phyloP scores from a whole-genome alignment of 1,140 invertebrate genomes.

The Cydia amplana region DNA sequence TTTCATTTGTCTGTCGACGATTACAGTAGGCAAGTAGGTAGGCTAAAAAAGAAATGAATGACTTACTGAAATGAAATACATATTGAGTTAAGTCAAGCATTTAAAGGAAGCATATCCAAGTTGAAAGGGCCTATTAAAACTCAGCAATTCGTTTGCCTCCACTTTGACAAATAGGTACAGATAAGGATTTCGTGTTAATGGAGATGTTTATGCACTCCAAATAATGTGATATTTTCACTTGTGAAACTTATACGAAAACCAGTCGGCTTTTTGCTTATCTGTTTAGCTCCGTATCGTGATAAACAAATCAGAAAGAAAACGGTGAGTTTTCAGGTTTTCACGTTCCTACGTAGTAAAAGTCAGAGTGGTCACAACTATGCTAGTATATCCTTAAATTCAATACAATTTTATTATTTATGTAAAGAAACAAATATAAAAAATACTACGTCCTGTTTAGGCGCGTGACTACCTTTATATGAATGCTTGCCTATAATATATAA shows the following conservation, averaged over 20 bases:
- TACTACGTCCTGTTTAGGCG: too few species aligned
- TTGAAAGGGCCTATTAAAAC: constrained; percentile 44
- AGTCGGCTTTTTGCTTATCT: neutral
- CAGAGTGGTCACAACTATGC: too few species aligned
- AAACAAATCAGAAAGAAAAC: constrained; percentile 35
- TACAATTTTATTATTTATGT: too few species aligned
- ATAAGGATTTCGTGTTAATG: constrained; percentile 58
- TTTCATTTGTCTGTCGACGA: too few species aligned
- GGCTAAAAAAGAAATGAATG: neutral
- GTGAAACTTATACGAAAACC: neutral
- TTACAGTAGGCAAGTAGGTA: too few species aligned
- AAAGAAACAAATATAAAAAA: too few species aligned
- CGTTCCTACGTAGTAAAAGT: too few species aligned
- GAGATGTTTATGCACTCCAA: constrained; percentile 49
- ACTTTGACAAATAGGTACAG: constrained; percentile 57
- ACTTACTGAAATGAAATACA: neutral
- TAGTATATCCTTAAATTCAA: too few species aligned
- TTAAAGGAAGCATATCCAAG: constrained; percentile 38
- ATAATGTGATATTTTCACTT: neutral
- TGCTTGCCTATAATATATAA: too few species aligned
- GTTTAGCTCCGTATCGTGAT: neutral
- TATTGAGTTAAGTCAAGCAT: constrained; percentile 3
- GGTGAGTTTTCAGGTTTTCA: too few species aligned
- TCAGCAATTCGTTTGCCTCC: constrained; percentile 51
- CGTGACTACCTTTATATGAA: too few species aligned